phyloP scores from a whole-genome alignment of 2,888 invertebrate species.

The Polyommatus icarus region DNA sequence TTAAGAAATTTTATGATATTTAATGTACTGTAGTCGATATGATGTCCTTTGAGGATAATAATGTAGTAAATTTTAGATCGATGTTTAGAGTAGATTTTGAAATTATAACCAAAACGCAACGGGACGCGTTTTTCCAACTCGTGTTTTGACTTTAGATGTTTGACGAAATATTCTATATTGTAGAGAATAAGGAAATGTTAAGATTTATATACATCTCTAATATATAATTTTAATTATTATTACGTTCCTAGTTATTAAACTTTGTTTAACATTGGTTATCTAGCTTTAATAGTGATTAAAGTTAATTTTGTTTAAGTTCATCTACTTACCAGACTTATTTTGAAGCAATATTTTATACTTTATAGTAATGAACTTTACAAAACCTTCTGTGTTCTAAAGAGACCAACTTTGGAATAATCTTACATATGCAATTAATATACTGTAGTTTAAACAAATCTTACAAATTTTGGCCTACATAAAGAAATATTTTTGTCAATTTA shows the following conservation, averaged over 20 bases:
- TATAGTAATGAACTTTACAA: constrained; percentile 34
- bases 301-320: constrained; percentile 32
- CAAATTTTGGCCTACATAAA: constrained; percentile 35
- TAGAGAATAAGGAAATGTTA: constrained; percentile 37
- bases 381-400: constrained; percentile 47
- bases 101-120: constrained; percentile 45
- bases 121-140: constrained; percentile 42
- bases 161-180: constrained; percentile 32
- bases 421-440: constrained; percentile 43
- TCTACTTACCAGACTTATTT: constrained; percentile 21
- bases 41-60: constrained; percentile 25
- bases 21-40: constrained; percentile 31
- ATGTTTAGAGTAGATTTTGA: constrained; percentile 48
- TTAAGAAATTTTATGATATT: constrained; percentile 1
- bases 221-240: constrained; percentile 31
- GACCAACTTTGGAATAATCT: constrained; percentile 45
- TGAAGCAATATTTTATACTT: constrained; percentile 20
- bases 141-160: constrained; percentile 35
- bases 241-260: constrained; percentile 29
- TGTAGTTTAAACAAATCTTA: constrained; percentile 46
- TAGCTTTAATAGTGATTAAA: constrained; percentile 36
- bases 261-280: constrained; percentile 33
- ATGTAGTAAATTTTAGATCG: constrained; percentile 37
- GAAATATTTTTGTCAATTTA: constrained; percentile 36
- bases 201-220: constrained; percentile 27